These are phyloP conservation scores for Drosophila monieri DNA, from an alignment of 2,888 invertebrate species.

Conservation along the genomic window DNA sequence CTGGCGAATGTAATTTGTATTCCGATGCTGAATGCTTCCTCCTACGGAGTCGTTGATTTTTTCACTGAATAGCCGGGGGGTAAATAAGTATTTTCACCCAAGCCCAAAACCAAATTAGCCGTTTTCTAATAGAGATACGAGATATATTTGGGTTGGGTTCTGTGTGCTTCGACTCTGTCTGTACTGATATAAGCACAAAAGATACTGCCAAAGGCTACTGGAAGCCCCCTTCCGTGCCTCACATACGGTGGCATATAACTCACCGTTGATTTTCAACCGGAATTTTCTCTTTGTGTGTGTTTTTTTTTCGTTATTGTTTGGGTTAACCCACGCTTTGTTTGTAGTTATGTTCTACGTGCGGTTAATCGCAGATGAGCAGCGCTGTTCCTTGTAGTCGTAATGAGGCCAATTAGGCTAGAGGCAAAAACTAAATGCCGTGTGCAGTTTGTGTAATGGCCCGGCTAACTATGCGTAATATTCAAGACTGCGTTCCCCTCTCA, in stretches of 20 bases:
- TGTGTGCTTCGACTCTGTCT: constrained; percentile 33
- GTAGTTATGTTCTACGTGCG: constrained; percentile 68
- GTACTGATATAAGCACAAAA: constrained; percentile 65
- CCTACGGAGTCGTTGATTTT: constrained; percentile 21
- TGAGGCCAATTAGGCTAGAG: constrained; percentile 74
- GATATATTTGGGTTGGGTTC: constrained; percentile 8
- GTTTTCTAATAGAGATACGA: constrained; percentile 56
- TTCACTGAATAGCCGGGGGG: constrained; percentile 49
- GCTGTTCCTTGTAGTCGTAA: constrained; percentile 61
- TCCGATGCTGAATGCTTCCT: constrained; percentile 22
- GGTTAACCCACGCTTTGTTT: constrained; percentile 33
- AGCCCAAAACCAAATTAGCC: constrained; percentile 54
- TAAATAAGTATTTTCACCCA: constrained; percentile 30
- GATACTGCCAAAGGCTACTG: constrained; percentile 60
- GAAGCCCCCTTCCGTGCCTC: constrained; percentile 3
- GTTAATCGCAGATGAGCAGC: constrained; percentile 73
- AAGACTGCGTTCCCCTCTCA: constrained; percentile 4
- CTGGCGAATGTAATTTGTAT: constrained; percentile 65
- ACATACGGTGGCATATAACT: constrained; percentile 30
- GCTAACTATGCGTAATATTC: constrained; percentile 53
- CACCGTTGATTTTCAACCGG: constrained; percentile 44
- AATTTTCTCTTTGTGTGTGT: constrained; percentile 15
- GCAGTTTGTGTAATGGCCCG: constrained; percentile 70
- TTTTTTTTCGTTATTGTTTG: constrained; percentile 24
- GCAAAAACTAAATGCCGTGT: constrained; percentile 77